phyloP scores from a whole-genome alignment of 2,888 invertebrate species.

The Drosophila rellima region DNA sequence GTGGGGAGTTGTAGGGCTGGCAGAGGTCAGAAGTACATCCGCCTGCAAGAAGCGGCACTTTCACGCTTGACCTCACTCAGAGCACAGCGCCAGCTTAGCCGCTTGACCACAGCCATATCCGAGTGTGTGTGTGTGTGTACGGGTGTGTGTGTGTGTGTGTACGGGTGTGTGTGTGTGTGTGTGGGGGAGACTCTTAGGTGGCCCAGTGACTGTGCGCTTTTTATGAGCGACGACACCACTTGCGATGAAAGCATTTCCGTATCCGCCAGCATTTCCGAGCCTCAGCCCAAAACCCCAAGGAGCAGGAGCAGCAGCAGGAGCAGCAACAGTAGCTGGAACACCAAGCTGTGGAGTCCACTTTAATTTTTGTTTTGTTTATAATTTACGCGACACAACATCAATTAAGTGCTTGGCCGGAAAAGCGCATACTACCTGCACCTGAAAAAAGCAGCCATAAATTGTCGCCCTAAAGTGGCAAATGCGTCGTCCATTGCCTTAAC shows the following conservation, averaged over 20 bases:
- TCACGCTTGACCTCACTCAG: conserved; percentile 78
- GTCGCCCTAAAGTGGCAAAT: conserved; percentile 73
- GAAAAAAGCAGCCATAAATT: conserved; percentile 81
- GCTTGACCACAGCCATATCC: conserved; percentile 64
- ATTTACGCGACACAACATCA: conserved; percentile 86
- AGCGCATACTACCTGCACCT: conserved; percentile 84
- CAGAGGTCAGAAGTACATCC: conserved; percentile 63
- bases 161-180: conserved; percentile 11
- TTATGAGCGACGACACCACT: conserved; percentile 79
- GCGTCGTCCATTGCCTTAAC: conserved; percentile 43
- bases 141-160: conserved; percentile 23
- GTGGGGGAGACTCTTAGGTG: conserved; percentile 29
- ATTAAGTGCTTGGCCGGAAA: conserved; percentile 84
- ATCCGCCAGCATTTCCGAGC: conserved; percentile 68
- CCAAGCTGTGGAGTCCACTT: conserved; percentile 70
- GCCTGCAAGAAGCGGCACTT: conserved; percentile 69
- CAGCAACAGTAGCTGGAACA: conserved; percentile 6
- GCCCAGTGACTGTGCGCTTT: conserved; percentile 57
- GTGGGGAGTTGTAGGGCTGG: not conserved
- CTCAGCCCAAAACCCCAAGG: conserved; percentile 20
- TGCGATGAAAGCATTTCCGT: conserved; percentile 82
- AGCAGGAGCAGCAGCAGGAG: conserved; percentile 12
- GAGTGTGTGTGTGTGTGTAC: conserved; percentile 16
- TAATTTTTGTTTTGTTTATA: conserved; percentile 84
- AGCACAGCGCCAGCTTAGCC: conserved; percentile 66